Conservation (phyloP, 2,888 invertebrate species). For the Pteria penguin region DNA sequence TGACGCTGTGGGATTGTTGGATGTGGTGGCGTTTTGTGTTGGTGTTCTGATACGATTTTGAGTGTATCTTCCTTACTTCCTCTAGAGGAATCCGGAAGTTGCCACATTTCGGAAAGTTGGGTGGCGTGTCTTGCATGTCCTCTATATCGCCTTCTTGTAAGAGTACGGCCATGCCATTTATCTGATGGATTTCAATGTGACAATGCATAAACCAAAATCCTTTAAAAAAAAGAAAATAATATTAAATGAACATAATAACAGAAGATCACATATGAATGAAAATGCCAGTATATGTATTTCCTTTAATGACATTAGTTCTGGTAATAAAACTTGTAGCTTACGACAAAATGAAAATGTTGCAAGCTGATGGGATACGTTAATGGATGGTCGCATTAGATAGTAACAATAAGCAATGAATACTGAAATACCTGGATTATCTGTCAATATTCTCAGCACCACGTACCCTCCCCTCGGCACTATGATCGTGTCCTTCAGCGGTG, state of each 20-base stretch:
- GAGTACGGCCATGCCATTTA: slow-evolving; percentile 68
- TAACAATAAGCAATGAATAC: too few species aligned
- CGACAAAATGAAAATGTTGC: too few species aligned
- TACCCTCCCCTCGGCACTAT: slow-evolving; percentile 70
- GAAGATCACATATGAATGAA: too few species aligned
- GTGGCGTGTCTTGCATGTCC: slow-evolving; percentile 48
- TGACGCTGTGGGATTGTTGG: too few species aligned
- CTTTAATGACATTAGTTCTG: too few species aligned
- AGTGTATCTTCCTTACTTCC: slow-evolving; percentile 15
- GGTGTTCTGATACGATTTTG: too few species aligned
- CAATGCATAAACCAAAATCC: slow-evolving; percentile 69
- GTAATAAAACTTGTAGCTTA: too few species aligned
- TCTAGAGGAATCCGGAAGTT: slow-evolving; percentile 38
- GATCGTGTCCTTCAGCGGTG: slow-evolving; percentile 68
- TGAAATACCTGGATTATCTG: slow-evolving; percentile 66
- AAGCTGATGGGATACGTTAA: too few species aligned
- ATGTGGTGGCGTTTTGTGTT: too few species aligned
- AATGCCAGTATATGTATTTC: too few species aligned
- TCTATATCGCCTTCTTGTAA: slow-evolving; percentile 56
- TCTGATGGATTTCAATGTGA: slow-evolving; percentile 66
- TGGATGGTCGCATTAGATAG: too few species aligned
- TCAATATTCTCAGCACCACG: slow-evolving; percentile 64
- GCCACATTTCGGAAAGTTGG: slow-evolving; percentile 57
- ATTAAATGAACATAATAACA: too few species aligned
- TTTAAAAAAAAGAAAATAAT: background rate